These are phyloP conservation scores for Danio tinwini DNA, from an alignment of 2,797 vertebrate species.

Conservation along the genomic window DNA sequence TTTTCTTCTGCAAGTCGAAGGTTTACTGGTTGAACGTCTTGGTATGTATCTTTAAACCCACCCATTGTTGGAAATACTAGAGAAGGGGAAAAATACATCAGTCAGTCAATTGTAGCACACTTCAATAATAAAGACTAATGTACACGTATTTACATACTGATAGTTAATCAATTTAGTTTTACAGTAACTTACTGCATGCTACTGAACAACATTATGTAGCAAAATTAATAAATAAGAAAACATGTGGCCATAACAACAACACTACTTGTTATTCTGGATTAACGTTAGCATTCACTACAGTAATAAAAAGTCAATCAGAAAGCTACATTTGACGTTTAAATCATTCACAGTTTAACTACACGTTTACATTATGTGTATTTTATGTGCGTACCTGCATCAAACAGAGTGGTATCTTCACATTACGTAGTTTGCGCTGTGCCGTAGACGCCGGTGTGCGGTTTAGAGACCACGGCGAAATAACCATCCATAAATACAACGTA, in stretches of 20 bases:
- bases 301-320: not conserved
- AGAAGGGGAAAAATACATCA: not conserved
- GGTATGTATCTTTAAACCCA: slow-evolving; percentile 54
- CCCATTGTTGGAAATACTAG: slow-evolving; percentile 43
- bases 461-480: slow-evolving; percentile 13
- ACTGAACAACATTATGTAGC: not conserved
- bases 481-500: not conserved
- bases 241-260: not conserved
- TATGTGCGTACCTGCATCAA: not conserved
- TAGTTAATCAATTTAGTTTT: not conserved
- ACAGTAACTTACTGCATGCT: not conserved
- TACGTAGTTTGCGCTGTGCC: not conserved
- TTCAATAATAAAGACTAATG: not conserved
- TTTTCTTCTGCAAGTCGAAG: slow-evolving; percentile 61
- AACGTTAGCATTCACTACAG: not conserved
- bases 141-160: not conserved
- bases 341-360: not conserved
- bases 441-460: not conserved
- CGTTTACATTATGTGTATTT: not conserved
- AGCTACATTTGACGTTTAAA: not conserved
- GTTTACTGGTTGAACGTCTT: slow-evolving; percentile 61
- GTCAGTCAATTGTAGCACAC: not conserved
- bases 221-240: not conserved
- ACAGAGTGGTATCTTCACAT: not conserved
- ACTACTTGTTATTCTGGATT: not conserved